Evolutionary conservation across 2,797 vertebrate genomes (phyloP).

Genomic region (Cygnus olor): DNA sequence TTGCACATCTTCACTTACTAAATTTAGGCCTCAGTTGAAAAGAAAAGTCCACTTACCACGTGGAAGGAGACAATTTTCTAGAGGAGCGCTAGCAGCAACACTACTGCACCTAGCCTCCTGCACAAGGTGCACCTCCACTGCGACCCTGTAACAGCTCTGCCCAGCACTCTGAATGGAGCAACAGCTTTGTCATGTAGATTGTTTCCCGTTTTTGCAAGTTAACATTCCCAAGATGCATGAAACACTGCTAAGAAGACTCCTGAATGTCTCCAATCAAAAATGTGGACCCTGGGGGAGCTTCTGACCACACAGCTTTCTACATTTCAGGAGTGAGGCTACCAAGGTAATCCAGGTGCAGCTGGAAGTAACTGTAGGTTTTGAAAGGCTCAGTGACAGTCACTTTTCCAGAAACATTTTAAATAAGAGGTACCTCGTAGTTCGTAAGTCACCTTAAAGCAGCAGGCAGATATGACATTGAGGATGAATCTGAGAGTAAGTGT

Average conservation of each 20-base stretch:
- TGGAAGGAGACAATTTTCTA: not conserved
- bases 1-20: not conserved
- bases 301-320: not conserved
- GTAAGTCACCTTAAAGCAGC: conserved; percentile 27
- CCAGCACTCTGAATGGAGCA: rapidly evolving
- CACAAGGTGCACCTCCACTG: rapidly evolving
- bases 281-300: not conserved
- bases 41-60: not conserved
- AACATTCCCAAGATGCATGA: rapidly evolving
- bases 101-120: not conserved
- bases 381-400: not conserved
- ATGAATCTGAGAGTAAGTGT: not conserved
- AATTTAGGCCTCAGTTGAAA: not conserved
- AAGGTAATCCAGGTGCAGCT: not conserved
- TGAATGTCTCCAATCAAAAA: not conserved
- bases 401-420: not conserved
- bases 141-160: rapidly evolving
- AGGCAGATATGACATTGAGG: not conserved
- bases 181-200: not conserved
- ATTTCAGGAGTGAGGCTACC: not conserved
- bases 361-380: not conserved
- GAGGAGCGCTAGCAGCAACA: not conserved
- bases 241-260: not conserved
- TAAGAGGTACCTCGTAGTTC: not conserved
- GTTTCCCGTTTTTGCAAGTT: not conserved